Conservation (phyloP, 2,113 vertebrate genomes). For the Ictalurus furcatus region DNA sequence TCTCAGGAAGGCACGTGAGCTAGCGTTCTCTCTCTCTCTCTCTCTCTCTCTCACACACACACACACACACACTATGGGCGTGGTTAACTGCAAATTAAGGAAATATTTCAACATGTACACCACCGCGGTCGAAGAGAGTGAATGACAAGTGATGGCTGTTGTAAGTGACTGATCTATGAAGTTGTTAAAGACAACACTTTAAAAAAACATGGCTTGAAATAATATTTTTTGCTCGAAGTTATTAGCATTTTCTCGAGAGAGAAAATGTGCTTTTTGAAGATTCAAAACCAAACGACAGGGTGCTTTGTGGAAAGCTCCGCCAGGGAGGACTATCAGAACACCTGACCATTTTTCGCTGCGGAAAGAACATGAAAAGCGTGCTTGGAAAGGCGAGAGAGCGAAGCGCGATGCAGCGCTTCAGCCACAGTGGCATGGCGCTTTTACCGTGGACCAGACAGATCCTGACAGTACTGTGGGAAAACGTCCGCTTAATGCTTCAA, state of each 20-base stretch:
- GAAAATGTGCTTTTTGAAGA: conserved; percentile 65
- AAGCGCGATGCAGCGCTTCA: conserved; percentile 67
- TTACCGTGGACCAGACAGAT: conserved; percentile 75
- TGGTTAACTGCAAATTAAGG: neutral
- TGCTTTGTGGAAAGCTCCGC: conserved; percentile 54
- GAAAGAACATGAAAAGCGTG: conserved; percentile 59
- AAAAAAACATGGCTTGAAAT: neutral
- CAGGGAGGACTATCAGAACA: conserved; percentile 70
- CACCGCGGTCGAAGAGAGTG: neutral
- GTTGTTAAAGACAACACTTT: no score
- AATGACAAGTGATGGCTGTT: no score
- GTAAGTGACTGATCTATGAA: neutral
- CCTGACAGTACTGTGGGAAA: conserved; percentile 73
- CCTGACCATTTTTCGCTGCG: conserved; percentile 58
- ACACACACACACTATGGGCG: neutral
- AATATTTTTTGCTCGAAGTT: conserved; percentile 27
- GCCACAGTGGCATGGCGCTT: conserved; percentile 66
- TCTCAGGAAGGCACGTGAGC: no score
- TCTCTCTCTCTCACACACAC: no score
- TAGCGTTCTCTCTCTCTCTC: no score
- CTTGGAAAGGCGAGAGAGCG: conserved; percentile 47
- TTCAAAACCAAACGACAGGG: conserved; percentile 48
- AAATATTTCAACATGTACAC: neutral
- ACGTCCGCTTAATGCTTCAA: conserved; percentile 72
- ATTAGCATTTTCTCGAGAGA: neutral